Evolutionary conservation across 2,888 invertebrate species (phyloP).

Genomic region (Andrena dorsata): DNA sequence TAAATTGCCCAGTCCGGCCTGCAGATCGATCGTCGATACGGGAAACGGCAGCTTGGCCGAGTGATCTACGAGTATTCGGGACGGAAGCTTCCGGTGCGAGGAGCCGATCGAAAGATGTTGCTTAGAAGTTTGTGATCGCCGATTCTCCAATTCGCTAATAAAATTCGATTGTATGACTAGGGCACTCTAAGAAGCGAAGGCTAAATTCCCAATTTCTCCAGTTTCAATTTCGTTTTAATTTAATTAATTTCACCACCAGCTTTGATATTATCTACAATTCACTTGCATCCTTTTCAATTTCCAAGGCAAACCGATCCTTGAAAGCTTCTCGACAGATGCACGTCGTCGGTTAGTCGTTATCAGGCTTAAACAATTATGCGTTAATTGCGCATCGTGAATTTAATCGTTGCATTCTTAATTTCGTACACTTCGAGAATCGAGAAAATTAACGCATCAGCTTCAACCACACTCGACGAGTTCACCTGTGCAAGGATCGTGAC

Average conservation of each 20-base stretch:
- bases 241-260: background rate
- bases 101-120: background rate
- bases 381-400: conserved; percentile 4
- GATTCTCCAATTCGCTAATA: background rate
- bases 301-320: no score
- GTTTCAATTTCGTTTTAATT: background rate
- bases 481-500: background rate
- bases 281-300: background rate
- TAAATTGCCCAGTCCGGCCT: conserved; percentile 38
- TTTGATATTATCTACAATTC: background rate
- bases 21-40: conserved; percentile 44
- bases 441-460: conserved; percentile 1
- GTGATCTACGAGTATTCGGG: conserved; percentile 11
- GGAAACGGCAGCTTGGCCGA: conserved; percentile 32
- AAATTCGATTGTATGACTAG: no score
- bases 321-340: background rate
- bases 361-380: conserved; percentile 15
- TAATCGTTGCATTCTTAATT: conserved; percentile 20
- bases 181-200: no score
- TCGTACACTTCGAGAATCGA: conserved; percentile 1
- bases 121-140: no score
- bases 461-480: background rate
- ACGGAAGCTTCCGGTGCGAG: conserved; percentile 21
- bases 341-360: conserved; percentile 8
- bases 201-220: background rate